Evolutionary conservation across 2,797 vertebrate species (phyloP), one percentile per base, ranked within the genome.

Genomic region (Echiichthys vipera): DNA sequence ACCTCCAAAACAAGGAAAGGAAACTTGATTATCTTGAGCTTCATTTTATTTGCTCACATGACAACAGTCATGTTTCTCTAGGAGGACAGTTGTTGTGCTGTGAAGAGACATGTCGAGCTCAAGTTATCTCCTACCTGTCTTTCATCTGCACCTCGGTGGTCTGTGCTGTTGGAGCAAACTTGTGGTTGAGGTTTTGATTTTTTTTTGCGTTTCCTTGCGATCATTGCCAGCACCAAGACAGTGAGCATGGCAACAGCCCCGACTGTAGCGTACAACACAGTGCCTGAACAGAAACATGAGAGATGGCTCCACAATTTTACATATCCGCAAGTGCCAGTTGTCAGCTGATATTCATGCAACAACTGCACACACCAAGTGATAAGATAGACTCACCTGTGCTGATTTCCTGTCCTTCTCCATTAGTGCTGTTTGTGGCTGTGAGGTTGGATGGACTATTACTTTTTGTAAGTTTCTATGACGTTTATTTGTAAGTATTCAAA

Each of bases 71-170:
- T 14, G 17, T 58, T 45, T 67, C 18, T 62, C 39, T 13, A 2
- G 10, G 65, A 24, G 58, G 62, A 47, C 30, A 22, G 0, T 12
- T 32, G 17, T 22, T 47, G 30, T 42, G 30, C 34, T 32, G 25
- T 53, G 24, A 65, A 18, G 32, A 69, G 12, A 32, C 13, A 17
- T 14, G 9, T 1, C 27, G 4, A 42, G 34, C 24, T 36, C 7
- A 34, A 29, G n/a, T n/a, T 27, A 12, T 39, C 17, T 65, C 59
- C 0, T 70, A 89, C 85, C 83, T 84, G 7, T 49, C 6, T 51
- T 36, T 63, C 6, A 20, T 32, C 25, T 46, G 50, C 24, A 37
- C 7, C 12, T 36, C 13, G 0, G 5, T 9, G 5, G 2, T 14
- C 32, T 46, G 6, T 25, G 54, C 24, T 25, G 51, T 40, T 24